Evolutionary conservation across 2,888 invertebrate species (phyloP), one percentile per base, ranked within the genome.

Genomic region (Monoplex corrugatus): DNA sequence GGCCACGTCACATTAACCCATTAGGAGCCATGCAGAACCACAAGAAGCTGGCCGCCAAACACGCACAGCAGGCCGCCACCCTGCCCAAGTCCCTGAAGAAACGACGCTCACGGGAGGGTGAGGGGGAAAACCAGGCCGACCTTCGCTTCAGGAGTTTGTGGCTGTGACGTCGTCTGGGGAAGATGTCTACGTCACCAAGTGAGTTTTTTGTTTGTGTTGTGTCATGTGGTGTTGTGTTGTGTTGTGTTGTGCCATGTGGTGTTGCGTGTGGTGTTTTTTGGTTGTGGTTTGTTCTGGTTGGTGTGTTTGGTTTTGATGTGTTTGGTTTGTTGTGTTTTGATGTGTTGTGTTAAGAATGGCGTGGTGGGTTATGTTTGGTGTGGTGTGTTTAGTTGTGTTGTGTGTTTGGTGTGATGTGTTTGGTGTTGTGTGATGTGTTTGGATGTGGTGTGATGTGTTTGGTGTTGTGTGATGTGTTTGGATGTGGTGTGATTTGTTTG

Each of bases 1-100:
- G 98, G n/a, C 98, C 98, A 0, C 97, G 97, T 78, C 98, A 98
- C 88, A 93, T 94, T 35, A 98, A 97, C 40, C 97, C 98, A 72
- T 98, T 98, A 93, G 98, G 98, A 0, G 97, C 97, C 94, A 92
- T 94, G 63, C 93, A 94, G 35, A 94, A 95, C 91, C 94, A 94
- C 86, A 92, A 94, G 40, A 93, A 93, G 91, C 91, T 90, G 91
- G 87, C 90, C 16, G 89, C 85, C 75, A 93, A 93, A 63, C 94
- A 92, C 57, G 90, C 92, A 2, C 91, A 91, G 19, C 78, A 80
- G 78, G 92, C 91, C 1, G 91, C 93, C 91, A 94, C 95, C 1
- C 90, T 95, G 44, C 95, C 95, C 10, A 94, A 94, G 88, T 93
- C 93, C 28, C 89, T 93, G 86, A 95, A 94, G 91, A 93, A 93